These are phyloP conservation scores for Cotesia typhae DNA, from an alignment of 1,140 invertebrate genomes.

Conservation along the genomic window DNA sequence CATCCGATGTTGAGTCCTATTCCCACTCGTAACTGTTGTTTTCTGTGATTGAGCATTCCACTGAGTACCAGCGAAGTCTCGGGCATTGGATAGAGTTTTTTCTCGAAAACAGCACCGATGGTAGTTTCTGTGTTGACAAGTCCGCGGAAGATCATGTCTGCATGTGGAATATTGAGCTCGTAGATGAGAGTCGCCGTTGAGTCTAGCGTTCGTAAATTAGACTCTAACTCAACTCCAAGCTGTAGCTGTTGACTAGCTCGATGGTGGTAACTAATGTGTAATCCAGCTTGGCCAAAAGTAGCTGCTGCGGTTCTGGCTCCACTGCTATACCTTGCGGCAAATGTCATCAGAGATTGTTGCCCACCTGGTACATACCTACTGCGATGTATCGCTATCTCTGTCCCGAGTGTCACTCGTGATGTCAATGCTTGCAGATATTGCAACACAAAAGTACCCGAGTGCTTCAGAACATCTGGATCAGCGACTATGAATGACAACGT, in stretches of 20 bases:
- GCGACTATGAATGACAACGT: constrained; percentile 73
- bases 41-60: constrained; percentile 76
- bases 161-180: constrained; percentile 77
- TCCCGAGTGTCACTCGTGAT: constrained; percentile 73
- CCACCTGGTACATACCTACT: constrained; percentile 73
- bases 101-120: constrained; percentile 77
- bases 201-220: constrained; percentile 72
- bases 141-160: constrained; percentile 76
- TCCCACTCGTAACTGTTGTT: constrained; percentile 70
- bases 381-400: constrained; percentile 77
- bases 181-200: constrained; percentile 78
- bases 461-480: constrained; percentile 72
- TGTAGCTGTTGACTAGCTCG: constrained; percentile 75
- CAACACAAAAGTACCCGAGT: constrained; percentile 72
- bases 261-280: constrained; percentile 78
- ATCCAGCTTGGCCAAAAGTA: constrained; percentile 73
- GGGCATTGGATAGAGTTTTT: constrained; percentile 75
- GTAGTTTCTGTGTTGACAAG: constrained; percentile 78
- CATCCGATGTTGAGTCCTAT: constrained; percentile 71
- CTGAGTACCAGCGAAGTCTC: constrained; percentile 75
- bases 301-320: constrained; percentile 70
- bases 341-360: constrained; percentile 71
- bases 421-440: constrained; percentile 79
- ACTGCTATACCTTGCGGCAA: constrained; percentile 75
- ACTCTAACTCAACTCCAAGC: constrained; percentile 70